Evolutionary conservation across 2,888 invertebrate species (phyloP).

Genomic region (Rapana venosa): DNA sequence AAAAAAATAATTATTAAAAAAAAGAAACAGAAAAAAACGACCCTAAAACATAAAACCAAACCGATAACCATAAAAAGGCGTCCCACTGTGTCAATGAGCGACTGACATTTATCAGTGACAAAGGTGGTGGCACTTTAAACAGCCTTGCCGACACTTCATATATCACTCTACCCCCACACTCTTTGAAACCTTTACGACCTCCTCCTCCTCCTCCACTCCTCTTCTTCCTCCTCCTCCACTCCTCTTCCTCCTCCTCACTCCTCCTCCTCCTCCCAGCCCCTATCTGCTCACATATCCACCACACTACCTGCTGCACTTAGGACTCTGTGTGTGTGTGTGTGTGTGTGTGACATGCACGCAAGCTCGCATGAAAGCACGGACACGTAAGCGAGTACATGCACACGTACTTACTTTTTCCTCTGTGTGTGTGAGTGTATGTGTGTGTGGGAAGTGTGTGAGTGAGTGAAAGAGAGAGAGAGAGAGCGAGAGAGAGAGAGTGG

Average conservation of each 20-base stretch:
- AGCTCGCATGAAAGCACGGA: too few relatives aligned
- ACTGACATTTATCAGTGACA: conserved; percentile 1
- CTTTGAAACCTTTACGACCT: neutral
- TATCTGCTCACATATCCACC: too few relatives aligned
- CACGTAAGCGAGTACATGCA: too few relatives aligned
- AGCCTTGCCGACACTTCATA: conserved; percentile 10
- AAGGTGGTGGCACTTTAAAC: neutral
- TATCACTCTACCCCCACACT: neutral
- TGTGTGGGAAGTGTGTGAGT: too few relatives aligned
- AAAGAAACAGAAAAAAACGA: neutral
- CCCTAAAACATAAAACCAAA: too few relatives aligned
- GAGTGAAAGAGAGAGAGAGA: neutral
- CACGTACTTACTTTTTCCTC: too few relatives aligned
- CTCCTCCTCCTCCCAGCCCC: neutral
- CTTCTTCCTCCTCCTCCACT: neutral
- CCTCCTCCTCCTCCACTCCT: neutral
- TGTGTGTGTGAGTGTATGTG: too few relatives aligned
- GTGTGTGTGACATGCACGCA: too few relatives aligned
- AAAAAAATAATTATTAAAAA: neutral
- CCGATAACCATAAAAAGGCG: neutral
- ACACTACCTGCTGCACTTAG: too few relatives aligned
- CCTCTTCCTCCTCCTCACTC: neutral
- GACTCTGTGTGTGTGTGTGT: too few relatives aligned
- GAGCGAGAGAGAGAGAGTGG: neutral
- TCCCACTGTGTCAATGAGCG: neutral